These are phyloP conservation scores for Macquaria australasica DNA, from an alignment of 2,113 vertebrate genomes.

Conservation along the genomic window DNA sequence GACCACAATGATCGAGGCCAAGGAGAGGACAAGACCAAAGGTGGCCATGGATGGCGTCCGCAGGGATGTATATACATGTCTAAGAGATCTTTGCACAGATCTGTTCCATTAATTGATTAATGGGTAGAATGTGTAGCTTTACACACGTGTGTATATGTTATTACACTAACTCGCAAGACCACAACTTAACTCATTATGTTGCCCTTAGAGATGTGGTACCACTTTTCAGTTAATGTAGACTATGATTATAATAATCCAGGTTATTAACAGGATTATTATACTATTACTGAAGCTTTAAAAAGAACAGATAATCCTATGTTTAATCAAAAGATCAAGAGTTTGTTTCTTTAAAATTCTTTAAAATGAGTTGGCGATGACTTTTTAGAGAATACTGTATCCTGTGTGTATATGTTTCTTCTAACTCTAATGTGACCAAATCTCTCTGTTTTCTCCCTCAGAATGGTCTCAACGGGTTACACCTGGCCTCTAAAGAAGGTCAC, in stretches of 20 bases:
- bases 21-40: constrained; percentile 1
- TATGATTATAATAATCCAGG: constrained; percentile 28
- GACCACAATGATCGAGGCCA: background rate
- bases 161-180: background rate
- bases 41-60: background rate
- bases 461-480: constrained; percentile 95
- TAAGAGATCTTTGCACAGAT: background rate
- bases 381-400: background rate
- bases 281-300: background rate
- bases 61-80: background rate
- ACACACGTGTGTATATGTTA: background rate
- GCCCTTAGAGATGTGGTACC: constrained; percentile 14
- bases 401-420: background rate
- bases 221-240: constrained; percentile 14
- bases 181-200: constrained; percentile 26
- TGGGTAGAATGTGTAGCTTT: background rate
- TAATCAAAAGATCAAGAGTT: background rate
- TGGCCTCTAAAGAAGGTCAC: constrained; percentile 98
- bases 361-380: background rate
- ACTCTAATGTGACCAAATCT: constrained; percentile 13
- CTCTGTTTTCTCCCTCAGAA: constrained; percentile 86
- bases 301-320: background rate
- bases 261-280: constrained; percentile 23
- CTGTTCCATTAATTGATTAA: background rate
- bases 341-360: background rate